These are phyloP conservation scores for Didymodactylos carnosus DNA, from an alignment of 2,888 invertebrate genomes.

Conservation along the genomic window DNA sequence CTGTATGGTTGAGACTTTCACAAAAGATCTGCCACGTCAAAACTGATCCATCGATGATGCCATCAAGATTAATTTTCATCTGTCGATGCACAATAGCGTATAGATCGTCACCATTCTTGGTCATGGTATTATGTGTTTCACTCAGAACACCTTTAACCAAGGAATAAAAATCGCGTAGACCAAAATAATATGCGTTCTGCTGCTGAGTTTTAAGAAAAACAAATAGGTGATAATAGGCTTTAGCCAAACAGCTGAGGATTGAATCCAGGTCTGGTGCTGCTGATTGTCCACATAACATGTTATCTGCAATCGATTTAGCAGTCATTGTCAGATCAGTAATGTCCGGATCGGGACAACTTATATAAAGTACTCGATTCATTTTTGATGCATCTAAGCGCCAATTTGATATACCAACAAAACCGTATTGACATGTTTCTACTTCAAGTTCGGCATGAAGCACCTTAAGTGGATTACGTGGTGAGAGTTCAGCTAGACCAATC, in stretches of 20 bases:
- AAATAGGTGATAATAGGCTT: too few relatives aligned
- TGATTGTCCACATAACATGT: too few relatives aligned
- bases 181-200: not conserved
- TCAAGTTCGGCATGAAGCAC: slow-evolving; percentile 28
- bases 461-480: slow-evolving; percentile 29
- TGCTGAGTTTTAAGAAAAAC: too few relatives aligned
- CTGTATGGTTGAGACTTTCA: not conserved
- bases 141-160: not conserved
- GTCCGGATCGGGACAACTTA: not conserved
- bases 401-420: slow-evolving; percentile 30
- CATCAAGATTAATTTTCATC: not conserved
- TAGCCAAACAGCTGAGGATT: too few relatives aligned
- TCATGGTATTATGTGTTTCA: too few relatives aligned
- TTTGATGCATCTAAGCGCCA: slow-evolving; percentile 34
- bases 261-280: too few relatives aligned
- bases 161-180: slow-evolving; percentile 5
- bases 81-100: too few relatives aligned
- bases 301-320: not conserved
- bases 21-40: not conserved
- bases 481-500: slow-evolving; percentile 28
- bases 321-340: not conserved
- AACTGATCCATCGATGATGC: not conserved
- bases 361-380: slow-evolving; percentile 24
- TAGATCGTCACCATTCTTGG: too few relatives aligned
- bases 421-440: slow-evolving; percentile 20